Percentiles rank a stretch among this genome's conserved stretches.
Evolutionary conservation across 2,113 vertebrate genomes (phyloP).

Genomic region (Scopus umbretta): DNA sequence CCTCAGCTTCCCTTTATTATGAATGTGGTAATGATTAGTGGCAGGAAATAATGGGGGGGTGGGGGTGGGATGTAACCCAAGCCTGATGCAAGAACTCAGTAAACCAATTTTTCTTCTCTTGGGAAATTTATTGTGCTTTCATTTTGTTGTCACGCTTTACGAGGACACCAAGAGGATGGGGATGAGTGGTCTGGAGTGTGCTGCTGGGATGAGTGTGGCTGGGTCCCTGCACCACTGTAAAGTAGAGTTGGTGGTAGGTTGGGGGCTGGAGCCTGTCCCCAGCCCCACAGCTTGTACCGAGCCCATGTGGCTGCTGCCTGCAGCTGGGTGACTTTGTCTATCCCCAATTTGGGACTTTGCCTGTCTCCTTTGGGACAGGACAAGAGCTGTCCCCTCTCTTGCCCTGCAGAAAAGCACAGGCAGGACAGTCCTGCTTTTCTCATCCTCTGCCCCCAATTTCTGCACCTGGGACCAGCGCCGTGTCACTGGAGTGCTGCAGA

Average conservation of each 20-base stretch:
- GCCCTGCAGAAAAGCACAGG: neutral
- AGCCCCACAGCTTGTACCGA: neutral
- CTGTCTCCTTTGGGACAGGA: neutral
- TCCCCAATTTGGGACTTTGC: neutral
- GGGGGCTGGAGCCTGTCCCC: neutral
- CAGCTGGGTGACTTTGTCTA: neutral
- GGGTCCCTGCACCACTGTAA: fast-evolving
- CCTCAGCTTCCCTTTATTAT: neutral
- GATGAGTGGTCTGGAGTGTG: neutral
- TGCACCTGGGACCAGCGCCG: fast-evolving
- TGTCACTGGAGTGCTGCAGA: neutral
- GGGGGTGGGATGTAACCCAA: neutral
- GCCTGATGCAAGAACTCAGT: neutral
- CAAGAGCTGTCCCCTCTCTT: neutral
- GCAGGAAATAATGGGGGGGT: neutral
- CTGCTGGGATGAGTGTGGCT: neutral
- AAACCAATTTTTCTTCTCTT: neutral
- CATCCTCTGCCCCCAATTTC: neutral
- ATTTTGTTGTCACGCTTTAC: neutral
- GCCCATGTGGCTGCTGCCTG: neutral
- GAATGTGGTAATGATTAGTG: neutral
- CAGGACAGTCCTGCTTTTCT: neutral
- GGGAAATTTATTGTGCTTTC: neutral
- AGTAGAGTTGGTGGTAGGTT: neutral
- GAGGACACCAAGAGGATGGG: neutral